Evolutionary conservation across 1,140 invertebrate species (phyloP).

Genomic region (Hylaeus anthracinus): DNA sequence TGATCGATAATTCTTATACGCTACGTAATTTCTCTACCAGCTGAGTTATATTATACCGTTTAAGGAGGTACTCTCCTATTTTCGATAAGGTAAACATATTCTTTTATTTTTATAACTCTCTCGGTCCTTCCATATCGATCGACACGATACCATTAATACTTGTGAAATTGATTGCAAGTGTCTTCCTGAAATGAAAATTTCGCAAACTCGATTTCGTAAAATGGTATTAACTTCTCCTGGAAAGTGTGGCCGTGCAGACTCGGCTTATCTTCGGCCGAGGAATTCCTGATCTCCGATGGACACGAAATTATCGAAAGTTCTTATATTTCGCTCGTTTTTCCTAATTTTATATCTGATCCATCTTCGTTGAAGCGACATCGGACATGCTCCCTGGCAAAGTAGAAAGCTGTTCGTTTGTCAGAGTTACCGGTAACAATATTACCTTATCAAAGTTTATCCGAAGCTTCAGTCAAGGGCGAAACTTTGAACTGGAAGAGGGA

Average conservation of each 20-base stretch:
- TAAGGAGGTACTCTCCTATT: no score
- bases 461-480: conserved; percentile 33
- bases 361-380: conserved; percentile 15
- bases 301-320: conserved; percentile 20
- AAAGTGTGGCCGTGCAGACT: not conserved
- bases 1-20: no score
- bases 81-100: no score
- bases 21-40: no score
- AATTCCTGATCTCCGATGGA: not conserved
- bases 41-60: no score
- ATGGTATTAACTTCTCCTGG: not conserved
- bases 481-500: conserved; percentile 47
- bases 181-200: not conserved
- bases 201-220: not conserved
- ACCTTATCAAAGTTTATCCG: conserved; percentile 57
- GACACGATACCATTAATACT: no score
- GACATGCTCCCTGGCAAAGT: conserved; percentile 11
- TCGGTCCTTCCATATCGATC: no score
- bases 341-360: conserved; percentile 41
- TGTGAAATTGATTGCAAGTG: no score
- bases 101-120: no score
- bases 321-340: conserved; percentile 13
- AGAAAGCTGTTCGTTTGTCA: conserved; percentile 40
- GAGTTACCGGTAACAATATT: conserved; percentile 56
- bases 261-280: not conserved